Evolutionary conservation across 30 jellyfish, hydroid and myxozoan genomes (phyloP).

Genomic region (Hydra vulgaris): DNA sequence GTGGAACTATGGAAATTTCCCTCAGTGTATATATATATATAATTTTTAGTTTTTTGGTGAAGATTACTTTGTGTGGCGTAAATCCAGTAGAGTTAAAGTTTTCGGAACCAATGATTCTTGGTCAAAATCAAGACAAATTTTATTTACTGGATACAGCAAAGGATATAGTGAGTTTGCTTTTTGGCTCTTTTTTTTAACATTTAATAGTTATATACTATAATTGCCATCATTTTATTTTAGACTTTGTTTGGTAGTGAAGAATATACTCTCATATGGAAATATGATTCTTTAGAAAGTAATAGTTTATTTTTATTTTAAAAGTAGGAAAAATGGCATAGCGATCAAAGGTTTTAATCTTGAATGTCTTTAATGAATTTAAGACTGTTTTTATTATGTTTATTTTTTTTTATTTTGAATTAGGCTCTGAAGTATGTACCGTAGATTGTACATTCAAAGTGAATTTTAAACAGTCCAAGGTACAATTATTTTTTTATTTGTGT

Average conservation of each 20-base stretch:
- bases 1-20: too few relatives aligned
- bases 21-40: too few relatives aligned
- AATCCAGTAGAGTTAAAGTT: conserved; percentile 23
- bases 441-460: not conserved
- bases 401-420: not conserved
- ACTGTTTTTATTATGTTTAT: too few relatives aligned
- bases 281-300: not conserved
- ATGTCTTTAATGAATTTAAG: too few relatives aligned
- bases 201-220: too few relatives aligned
- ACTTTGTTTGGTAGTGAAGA: not conserved
- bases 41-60: conserved; percentile 16
- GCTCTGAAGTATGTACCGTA: not conserved
- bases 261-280: not conserved
- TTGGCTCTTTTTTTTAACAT: not conserved
- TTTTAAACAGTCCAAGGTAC: not conserved
- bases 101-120: conserved; percentile 1
- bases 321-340: too few relatives aligned
- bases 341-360: too few relatives aligned
- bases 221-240: not conserved
- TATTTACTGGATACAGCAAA: not conserved
- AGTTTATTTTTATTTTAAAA: too few relatives aligned
- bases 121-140: not conserved
- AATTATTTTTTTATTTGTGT: not conserved
- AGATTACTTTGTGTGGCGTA: conserved; percentile 32
- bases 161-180: not conserved